Evolutionary conservation across 2,113 vertebrate genomes (phyloP).

Genomic region (Urocynchramus pylzowi): DNA sequence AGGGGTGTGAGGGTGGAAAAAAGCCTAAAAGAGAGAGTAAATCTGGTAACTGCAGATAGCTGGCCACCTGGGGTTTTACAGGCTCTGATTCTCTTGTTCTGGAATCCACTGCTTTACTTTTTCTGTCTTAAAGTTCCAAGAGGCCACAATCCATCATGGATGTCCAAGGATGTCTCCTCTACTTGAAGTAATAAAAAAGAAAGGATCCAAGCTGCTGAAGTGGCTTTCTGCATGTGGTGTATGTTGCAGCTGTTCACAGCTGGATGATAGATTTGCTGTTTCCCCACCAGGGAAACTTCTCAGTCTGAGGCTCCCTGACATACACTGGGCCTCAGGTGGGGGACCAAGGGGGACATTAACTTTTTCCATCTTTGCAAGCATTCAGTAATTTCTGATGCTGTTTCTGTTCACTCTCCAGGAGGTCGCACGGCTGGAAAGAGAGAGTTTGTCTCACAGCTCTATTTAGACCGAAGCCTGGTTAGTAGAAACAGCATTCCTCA

Average conservation of each 20-base stretch:
- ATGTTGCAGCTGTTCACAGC: neutral
- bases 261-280: neutral
- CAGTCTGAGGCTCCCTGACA: neutral
- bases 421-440: neutral
- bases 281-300: neutral
- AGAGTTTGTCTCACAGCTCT: slow-evolving; percentile 25
- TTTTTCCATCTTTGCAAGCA: neutral
- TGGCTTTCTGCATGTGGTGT: neutral
- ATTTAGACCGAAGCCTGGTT: slow-evolving; percentile 44
- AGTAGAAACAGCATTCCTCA: slow-evolving; percentile 44
- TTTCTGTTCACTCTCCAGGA: neutral
- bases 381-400: neutral
- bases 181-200: neutral
- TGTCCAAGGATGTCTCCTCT: neutral
- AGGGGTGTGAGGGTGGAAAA: fast-evolving
- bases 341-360: neutral
- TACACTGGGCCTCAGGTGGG: neutral
- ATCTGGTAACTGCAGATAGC: neutral
- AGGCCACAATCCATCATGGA: neutral
- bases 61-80: neutral
- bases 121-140: neutral
- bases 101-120: neutral
- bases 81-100: neutral
- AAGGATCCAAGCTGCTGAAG: neutral
- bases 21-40: neutral